Percentiles rank a stretch among this genome's conserved stretches.
These are phyloP conservation scores for Lamproptera curius DNA, from an alignment of 2,888 invertebrate species.

Conservation along the genomic window DNA sequence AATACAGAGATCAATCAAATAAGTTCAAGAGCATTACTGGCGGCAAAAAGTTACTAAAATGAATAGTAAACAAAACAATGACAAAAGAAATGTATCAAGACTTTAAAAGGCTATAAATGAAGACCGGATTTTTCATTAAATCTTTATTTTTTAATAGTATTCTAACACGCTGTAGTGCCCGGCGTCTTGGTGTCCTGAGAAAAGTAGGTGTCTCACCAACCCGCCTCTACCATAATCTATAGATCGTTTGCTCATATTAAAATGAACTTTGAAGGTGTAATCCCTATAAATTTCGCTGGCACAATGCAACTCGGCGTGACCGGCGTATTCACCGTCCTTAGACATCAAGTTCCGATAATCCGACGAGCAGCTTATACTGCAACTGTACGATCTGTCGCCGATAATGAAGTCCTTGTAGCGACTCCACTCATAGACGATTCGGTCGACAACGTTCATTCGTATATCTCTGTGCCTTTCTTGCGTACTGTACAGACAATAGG, in stretches of 20 bases:
- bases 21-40: too few relatives aligned
- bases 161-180: conserved; percentile 68
- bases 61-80: too few relatives aligned
- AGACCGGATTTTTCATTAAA: not conserved
- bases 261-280: conserved; percentile 59
- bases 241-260: conserved; percentile 44
- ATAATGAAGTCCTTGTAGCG: conserved; percentile 65
- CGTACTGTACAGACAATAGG: conserved; percentile 54
- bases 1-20: too few relatives aligned
- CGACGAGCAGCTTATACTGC: conserved; percentile 33
- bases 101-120: too few relatives aligned
- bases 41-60: too few relatives aligned
- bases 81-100: too few relatives aligned
- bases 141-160: conserved; percentile 34
- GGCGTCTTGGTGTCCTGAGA: conserved; percentile 60
- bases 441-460: conserved; percentile 48
- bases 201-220: conserved; percentile 54
- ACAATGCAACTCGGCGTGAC: conserved; percentile 62
- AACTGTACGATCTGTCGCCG: conserved; percentile 58
- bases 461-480: conserved; percentile 62
- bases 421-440: conserved; percentile 55
- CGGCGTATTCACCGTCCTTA: conserved; percentile 61
- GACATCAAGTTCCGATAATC: conserved; percentile 58
- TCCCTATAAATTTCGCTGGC: conserved; percentile 54
- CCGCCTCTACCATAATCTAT: conserved; percentile 59